Conservation (phyloP, 2,888 invertebrate species). For the Prosapia bicincta region DNA sequence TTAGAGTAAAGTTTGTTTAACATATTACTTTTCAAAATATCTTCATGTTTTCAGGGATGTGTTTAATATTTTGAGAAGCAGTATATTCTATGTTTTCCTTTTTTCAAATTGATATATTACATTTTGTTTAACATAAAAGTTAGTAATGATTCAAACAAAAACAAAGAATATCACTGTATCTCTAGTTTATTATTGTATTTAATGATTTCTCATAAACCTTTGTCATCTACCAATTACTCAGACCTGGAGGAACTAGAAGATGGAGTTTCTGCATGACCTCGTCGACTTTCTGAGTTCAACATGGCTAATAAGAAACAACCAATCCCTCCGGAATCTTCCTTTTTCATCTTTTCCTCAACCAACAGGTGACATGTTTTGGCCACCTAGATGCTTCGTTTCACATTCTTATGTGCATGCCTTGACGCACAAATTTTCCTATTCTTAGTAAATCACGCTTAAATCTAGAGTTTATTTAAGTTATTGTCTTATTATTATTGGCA, state of each 20-base stretch:
- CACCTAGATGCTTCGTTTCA: background rate
- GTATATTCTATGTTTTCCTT: background rate
- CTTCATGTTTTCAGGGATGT: background rate
- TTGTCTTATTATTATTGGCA: background rate
- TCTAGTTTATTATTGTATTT: too few relatives aligned
- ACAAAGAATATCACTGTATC: background rate
- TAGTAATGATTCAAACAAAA: background rate
- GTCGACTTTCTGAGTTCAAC: slow-evolving; percentile 90
- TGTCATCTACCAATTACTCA: slow-evolving; percentile 46
- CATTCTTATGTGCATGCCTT: background rate
- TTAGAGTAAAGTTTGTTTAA: background rate
- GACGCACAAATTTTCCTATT: background rate
- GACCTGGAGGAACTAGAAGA: slow-evolving; percentile 62
- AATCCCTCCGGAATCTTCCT: slow-evolving; percentile 92
- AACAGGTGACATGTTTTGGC: slow-evolving; percentile 75
- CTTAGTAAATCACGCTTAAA: background rate
- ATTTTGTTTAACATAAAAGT: too few relatives aligned
- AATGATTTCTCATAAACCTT: too few relatives aligned
- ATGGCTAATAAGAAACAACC: slow-evolving; percentile 76
- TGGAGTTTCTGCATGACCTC: slow-evolving; percentile 74
- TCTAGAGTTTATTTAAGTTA: background rate
- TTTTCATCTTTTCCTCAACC: slow-evolving; percentile 94
- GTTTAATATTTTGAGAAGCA: background rate
- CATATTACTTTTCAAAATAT: background rate
- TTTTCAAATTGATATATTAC: too few relatives aligned